Conservation (phyloP, 2,113 vertebrate species). For the Ailurus styani region DNA sequence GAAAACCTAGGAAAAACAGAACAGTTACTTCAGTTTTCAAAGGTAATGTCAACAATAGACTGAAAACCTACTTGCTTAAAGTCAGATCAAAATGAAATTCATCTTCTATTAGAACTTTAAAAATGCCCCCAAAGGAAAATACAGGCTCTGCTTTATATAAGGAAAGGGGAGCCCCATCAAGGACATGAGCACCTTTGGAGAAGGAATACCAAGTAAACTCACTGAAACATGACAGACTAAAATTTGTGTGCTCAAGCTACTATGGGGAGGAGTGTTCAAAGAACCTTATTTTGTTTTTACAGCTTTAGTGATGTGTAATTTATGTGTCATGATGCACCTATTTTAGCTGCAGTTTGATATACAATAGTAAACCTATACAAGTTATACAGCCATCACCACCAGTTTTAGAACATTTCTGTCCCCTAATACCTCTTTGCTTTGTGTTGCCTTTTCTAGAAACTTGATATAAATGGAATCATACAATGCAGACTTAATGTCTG, state of each 20-base stretch:
- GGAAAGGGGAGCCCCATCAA: background rate
- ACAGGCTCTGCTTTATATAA: background rate
- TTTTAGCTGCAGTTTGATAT: background rate
- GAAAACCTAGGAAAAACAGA: constrained; percentile 84
- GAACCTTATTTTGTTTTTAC: background rate
- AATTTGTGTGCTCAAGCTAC: background rate
- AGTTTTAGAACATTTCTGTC: background rate
- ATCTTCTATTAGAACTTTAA: background rate
- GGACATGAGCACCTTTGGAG: background rate
- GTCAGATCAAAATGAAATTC: constrained; percentile 6
- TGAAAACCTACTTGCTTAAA: background rate
- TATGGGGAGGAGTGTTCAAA: background rate
- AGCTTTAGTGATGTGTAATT: background rate
- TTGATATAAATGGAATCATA: background rate
- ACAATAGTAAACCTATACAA: background rate
- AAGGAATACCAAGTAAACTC: background rate
- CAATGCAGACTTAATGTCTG: background rate
- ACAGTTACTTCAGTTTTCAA: constrained; percentile 21
- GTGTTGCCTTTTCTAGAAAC: background rate
- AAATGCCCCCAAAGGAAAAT: background rate
- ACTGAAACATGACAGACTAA: background rate
- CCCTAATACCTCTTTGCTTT: background rate
- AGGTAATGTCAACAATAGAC: background rate
- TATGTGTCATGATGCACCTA: background rate
- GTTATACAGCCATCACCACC: background rate